Percentiles rank a stretch among this genome's conserved stretches.
Evolutionary conservation across 2,113 vertebrate species (phyloP).

Genomic region (Prochilodus magdalenae): DNA sequence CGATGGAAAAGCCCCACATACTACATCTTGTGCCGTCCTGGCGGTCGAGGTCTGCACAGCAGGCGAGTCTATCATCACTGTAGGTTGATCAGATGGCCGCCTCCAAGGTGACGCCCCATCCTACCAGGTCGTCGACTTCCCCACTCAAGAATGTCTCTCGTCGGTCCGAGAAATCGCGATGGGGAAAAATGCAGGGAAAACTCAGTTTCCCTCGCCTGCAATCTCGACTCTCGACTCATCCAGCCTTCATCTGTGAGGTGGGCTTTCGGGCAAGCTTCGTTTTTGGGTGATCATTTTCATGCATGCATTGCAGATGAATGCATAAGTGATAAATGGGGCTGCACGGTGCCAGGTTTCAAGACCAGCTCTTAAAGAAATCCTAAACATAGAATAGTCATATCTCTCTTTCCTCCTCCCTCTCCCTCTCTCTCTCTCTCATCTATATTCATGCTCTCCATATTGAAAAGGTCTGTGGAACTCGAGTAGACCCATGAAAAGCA

Average conservation of each 20-base stretch:
- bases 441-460: conserved; percentile 81
- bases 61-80: no score
- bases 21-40: conserved; percentile 31
- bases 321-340: conserved; percentile 67
- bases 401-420: conserved; percentile 25
- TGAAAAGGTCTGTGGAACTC: conserved; percentile 77
- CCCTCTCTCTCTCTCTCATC: conserved; percentile 61
- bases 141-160: conserved; percentile 32
- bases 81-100: no score
- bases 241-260: conserved; percentile 7
- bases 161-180: background rate
- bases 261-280: background rate
- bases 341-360: conserved; percentile 51
- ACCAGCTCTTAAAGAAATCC: conserved; percentile 56
- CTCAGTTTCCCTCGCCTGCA: conserved; percentile 5
- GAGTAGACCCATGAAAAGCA: conserved; percentile 73
- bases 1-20: conserved; percentile 40
- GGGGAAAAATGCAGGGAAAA: background rate
- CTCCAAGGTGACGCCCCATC: no score
- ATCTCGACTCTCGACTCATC: no score
- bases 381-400: conserved; percentile 60
- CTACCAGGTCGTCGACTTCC: conserved; percentile 57
- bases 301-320: conserved; percentile 58
- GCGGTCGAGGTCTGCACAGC: no score
- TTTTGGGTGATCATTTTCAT: conserved; percentile 40